Base-by-base conservation (phyloP, 2,888 invertebrate species). In the Helleia helle region DNA sequence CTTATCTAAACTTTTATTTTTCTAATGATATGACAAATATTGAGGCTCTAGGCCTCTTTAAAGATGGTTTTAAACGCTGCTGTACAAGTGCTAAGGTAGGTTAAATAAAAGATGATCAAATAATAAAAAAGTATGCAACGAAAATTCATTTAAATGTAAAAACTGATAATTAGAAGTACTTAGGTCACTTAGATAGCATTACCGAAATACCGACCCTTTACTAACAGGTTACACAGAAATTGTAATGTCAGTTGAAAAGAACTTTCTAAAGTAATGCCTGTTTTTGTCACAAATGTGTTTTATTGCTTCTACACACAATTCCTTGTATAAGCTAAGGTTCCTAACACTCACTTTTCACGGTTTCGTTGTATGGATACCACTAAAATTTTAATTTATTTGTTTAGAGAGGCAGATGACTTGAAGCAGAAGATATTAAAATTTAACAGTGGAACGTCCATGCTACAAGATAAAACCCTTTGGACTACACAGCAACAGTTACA, bases 31-130 rank as follows among this genome's bases (percentile, higher is more conserved):
- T 86, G 84, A 85, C 72, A 67, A 70, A 67, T 65, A 58, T 51
- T 59, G 80, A 80, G 81, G 84, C 80, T 70, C 55, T 71, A 65
- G 65, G 83, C 84, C 81, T 83, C 79, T 63, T 62, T 69, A 68
- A 88, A 76, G 75, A 91, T 91, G 91, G 91, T 91, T 70, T 86
- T 90, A 76, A 91, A 91, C 74, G 90, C 90, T 64, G 91, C 91
- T 68, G 88, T 90, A 58, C 91, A 91, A 80, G 90, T 91, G 77
- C 81, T 91, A 55, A 90, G 90, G 91, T 91, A 76, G 77, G 86
- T 36, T 4, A 22, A 22, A 6, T 3, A 45, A 40, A 40, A 42
- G n/a, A n/a, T n/a, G n/a, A n/a, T n/a, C n/a, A n/a, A n/a, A 34
- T 11, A 4, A 12, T 7, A 12, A 17, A 17, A 15, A 11, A 11